phyloP scores from a whole-genome alignment of 2,797 vertebrate species.

The Pangasius macronema region DNA sequence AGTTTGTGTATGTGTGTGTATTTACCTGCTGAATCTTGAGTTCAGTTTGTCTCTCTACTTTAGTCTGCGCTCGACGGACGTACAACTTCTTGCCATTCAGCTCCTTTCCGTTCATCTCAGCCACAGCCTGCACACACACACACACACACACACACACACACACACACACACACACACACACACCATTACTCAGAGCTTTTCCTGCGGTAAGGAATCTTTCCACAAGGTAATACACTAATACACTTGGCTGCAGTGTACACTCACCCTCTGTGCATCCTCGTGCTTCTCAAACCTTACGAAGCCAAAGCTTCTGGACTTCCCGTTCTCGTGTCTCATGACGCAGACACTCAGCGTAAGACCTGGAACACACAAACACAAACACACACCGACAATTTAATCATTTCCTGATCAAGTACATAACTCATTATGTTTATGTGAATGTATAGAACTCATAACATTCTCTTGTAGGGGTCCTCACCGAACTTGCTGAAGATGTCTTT shows the following conservation, averaged over 20 bases:
- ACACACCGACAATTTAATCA: no score
- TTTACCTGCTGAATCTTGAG: neutral
- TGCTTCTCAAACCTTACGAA: constrained; percentile 52
- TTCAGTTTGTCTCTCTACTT: neutral
- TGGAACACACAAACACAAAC: constrained; percentile 52
- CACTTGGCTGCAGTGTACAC: neutral
- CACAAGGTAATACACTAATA: no score
- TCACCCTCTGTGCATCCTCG: constrained; percentile 93
- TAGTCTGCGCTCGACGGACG: neutral
- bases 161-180: neutral
- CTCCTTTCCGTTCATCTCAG: neutral
- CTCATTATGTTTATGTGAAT: no score
- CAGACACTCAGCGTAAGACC: constrained; percentile 92
- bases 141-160: constrained; percentile 1
- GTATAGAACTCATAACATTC: no score
- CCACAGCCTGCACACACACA: neutral
- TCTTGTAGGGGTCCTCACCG: neutral
- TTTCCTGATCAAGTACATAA: no score
- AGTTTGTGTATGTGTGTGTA: neutral
- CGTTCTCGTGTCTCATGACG: constrained; percentile 91
- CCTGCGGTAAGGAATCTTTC: no score
- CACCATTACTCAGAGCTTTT: no score
- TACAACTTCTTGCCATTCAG: neutral
- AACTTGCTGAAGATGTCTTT: neutral
- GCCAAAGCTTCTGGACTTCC: constrained; percentile 78